These are phyloP conservation scores for Aplochiton taeniatus DNA, from an alignment of 2,797 vertebrate species.

Conservation along the genomic window DNA sequence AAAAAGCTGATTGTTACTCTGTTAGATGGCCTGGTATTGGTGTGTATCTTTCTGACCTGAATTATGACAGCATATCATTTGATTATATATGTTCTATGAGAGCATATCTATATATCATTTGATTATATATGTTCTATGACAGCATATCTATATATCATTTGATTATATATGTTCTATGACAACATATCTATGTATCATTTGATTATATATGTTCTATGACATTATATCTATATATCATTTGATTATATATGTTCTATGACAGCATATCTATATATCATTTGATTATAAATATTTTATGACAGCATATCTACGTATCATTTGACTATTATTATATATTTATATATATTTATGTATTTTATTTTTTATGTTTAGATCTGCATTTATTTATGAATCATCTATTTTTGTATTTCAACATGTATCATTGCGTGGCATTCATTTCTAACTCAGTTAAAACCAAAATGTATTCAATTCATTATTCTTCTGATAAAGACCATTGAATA, in stretches of 20 bases:
- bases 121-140: too few species aligned
- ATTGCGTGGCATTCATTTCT: constrained; percentile 13
- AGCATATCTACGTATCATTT: constrained; percentile 56
- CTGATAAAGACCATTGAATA: neutral
- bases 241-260: too few species aligned
- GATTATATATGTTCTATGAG: too few species aligned
- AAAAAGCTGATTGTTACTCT: too few species aligned
- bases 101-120: constrained; percentile 57
- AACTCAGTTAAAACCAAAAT: constrained; percentile 16
- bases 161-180: too few species aligned
- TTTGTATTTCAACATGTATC: constrained; percentile 64
- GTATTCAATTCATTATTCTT: constrained; percentile 19
- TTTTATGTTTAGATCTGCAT: constrained; percentile 56
- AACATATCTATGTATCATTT: too few species aligned
- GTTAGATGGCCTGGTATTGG: too few species aligned
- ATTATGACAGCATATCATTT: constrained; percentile 39
- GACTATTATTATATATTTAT: constrained; percentile 65
- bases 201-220: constrained; percentile 66
- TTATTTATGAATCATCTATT: constrained; percentile 69
- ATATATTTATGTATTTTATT: too few species aligned
- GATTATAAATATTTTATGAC: neutral
- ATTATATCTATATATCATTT: constrained; percentile 57
- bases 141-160: constrained; percentile 57
- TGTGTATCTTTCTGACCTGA: too few species aligned
- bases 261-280: too few species aligned